These are phyloP conservation scores for Slavum lentiscoides DNA, from an alignment of 2,888 invertebrate species.

Conservation along the genomic window DNA sequence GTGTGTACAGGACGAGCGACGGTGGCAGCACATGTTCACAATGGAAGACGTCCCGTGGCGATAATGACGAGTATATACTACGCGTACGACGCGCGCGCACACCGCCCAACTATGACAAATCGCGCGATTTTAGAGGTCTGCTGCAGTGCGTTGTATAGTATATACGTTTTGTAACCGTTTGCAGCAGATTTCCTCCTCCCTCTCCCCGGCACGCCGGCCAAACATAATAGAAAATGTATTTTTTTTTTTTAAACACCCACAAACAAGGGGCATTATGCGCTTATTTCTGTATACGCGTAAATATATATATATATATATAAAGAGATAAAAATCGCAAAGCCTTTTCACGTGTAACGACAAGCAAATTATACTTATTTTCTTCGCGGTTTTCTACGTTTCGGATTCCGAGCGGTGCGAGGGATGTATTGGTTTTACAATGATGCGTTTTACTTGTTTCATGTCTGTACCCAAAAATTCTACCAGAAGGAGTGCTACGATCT, in stretches of 20 bases:
- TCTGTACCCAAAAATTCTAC: too few relatives aligned
- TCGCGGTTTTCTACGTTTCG: too few relatives aligned
- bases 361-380: too few relatives aligned
- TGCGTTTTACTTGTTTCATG: too few relatives aligned
- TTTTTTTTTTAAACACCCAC: conserved; percentile 23
- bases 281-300: background rate
- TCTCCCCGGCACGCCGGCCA: background rate
- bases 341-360: background rate
- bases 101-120: conserved; percentile 43
- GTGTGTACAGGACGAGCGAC: background rate
- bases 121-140: conserved; percentile 30
- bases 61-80: conserved; percentile 41
- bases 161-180: too few relatives aligned
- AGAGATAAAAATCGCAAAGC: background rate
- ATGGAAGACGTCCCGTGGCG: conserved; percentile 48
- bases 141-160: conserved; percentile 1
- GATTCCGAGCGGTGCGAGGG: too few relatives aligned
- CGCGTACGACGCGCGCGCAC: too few relatives aligned
- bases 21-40: conserved; percentile 46
- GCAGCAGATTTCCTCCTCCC: conserved; percentile 5
- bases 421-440: too few relatives aligned
- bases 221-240: conserved; percentile 46
- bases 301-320: too few relatives aligned
- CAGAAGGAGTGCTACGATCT: too few relatives aligned
- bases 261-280: conserved; percentile 25